Percentiles rank a stretch among this genome's conserved stretches.
These are phyloP conservation scores for Ataeniobius toweri DNA, from an alignment of 2,797 vertebrate genomes.

Conservation along the genomic window DNA sequence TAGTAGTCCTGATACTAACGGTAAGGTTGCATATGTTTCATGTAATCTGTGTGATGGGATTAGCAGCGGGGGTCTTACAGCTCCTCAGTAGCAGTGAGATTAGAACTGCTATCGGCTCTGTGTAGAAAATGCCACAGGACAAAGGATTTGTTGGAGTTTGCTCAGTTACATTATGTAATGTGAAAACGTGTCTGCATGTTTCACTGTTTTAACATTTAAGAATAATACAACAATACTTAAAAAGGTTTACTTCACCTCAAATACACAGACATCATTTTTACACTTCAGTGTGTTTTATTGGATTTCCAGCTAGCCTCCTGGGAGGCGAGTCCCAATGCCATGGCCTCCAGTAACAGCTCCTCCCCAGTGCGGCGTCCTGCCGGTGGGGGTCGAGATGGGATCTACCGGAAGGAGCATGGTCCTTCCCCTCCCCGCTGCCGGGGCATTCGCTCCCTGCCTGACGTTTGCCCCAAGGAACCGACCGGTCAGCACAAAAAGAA, in stretches of 20 bases:
- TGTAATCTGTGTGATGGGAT: conserved; percentile 31
- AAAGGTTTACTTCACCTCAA: neutral
- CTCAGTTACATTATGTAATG: neutral
- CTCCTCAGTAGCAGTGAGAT: conserved; percentile 11
- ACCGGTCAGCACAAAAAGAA: conserved; percentile 76
- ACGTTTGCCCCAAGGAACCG: conserved; percentile 96
- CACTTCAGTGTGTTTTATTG: neutral
- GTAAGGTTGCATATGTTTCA: neutral
- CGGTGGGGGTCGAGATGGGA: conserved; percentile 80
- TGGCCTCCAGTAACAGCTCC: conserved; percentile 94
- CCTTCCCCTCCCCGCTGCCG: conserved; percentile 75
- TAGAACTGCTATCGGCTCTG: conserved; percentile 1
- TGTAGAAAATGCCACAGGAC: neutral
- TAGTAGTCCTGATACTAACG: neutral
- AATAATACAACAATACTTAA: neutral
- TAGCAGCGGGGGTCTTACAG: conserved; percentile 21
- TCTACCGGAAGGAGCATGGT: conserved; percentile 88
- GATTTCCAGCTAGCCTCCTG: conserved; percentile 78
- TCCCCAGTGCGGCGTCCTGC: conserved; percentile 87
- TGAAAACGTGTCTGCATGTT: neutral
- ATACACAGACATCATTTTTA: too few species aligned
- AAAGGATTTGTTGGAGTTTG: neutral
- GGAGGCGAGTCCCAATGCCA: conserved; percentile 86
- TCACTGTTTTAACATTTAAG: neutral
- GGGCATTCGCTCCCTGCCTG: conserved; percentile 87